Evolutionary conservation across 2,113 vertebrate genomes (phyloP), one percentile per base, ranked within the genome.

Genomic region (Ictalurus punctatus): DNA sequence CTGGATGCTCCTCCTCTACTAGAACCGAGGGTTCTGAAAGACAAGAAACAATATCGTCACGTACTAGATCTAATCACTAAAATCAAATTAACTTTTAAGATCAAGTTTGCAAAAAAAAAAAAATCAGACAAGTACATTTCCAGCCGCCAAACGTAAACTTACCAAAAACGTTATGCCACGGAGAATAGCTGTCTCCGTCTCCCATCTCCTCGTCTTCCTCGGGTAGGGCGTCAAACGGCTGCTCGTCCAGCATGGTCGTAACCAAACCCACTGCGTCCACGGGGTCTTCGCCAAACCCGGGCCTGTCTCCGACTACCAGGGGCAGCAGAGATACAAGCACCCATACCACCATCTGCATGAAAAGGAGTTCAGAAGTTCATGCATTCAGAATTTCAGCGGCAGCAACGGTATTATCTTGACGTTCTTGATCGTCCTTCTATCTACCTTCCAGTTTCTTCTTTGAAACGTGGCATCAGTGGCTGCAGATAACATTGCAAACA

Each of bases 111-210:
- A 74, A 27, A 78, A 78, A 78, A 78, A 78, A 44, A 40, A 3
- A 40, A 5, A 12, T 21, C 9, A 9, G 44, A 56, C 13, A 37
- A 59, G 52, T 76, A 25, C 2, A 82, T 74, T 86, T 69, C 67
- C 6, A 71, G 19, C 25, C 56, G 34, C 1, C 71, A 56, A 87
- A 34, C 67, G 12, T 37, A 2, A 59, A 85, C 90, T 92, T 92
- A 96, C 95, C 95, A n/a, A 95, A 94, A 4, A 95, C 87, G 58
- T 88, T 86, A 14, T 94, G 93, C 95, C 95, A 96, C 69, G 93
- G 92, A 16, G 94, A 93, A 90, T 94, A 91, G 13, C 92, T 89
- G 83, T 95, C 91, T 23, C 56, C 90, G 25, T 88, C 89, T 10
- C 93, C 87, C 12, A 92, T 88, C 25, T 95, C 94, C 86, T 93